Base-by-base conservation (phyloP, 2,113 vertebrate species). In the Oplegnathus fasciatus region DNA sequence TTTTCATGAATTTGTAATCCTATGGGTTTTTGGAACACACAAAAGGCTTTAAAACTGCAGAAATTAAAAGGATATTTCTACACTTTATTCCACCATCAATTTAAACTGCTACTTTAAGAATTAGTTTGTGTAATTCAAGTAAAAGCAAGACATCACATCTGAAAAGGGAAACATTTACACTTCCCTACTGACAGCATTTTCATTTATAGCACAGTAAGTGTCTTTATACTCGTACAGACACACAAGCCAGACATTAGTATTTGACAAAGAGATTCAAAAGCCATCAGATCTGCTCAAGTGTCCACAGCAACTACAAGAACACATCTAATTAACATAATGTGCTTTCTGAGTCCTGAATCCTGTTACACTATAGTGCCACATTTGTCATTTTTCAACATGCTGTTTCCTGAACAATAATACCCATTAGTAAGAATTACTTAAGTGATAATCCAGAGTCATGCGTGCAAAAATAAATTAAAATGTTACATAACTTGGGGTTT, bases 231-330 rank as follows among this genome's bases (percentile, higher is more conserved):
- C 40, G 52, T 22, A 62, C 6, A 57, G 26, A 52, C 17, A 70
- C 48, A 37, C 5, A 0, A 61, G 54, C 14, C 48, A 60, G n/a
- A 75, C 28, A 50, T 52, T 54, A 32, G 20, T 46, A 26, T 74
- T 44, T 82, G 66, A 82, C 17, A 37, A 20, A 66, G 18, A 24
- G 10, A 82, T 81, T 64, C 9, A 77, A 58, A 78, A 37, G 14
- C 7, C 37, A 55, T 73, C 24, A 42, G 18, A 62, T 44, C 22
- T 61, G 32, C 14, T 46, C 0, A 61, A 40, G 17, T 22, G 30
- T 85, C 28, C 22, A 24, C 14, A 40, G 64, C 18, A 6, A 22
- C 17, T 3, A 14, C n/a, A n/a, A 26, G 54, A 65, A 65, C 18
- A 61, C n/a, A 60, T 81, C 10, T 60, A 32, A 70, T 66, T 42